Conservation (phyloP, 2,113 vertebrate genomes). For the Periophthalmus modestus region DNA sequence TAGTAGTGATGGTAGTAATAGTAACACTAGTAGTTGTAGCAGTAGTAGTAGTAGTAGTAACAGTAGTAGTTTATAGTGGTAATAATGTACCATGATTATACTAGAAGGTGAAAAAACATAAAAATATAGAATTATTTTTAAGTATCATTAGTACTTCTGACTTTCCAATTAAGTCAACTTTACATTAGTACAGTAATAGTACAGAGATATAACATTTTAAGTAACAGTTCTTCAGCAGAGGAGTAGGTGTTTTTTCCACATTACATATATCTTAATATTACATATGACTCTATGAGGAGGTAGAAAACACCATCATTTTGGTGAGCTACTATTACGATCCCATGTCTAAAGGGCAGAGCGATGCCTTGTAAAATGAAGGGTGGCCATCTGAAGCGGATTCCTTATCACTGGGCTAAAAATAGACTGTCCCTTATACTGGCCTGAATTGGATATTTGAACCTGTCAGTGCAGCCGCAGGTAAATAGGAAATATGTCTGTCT, state of each 20-base stretch:
- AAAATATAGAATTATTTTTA: background rate
- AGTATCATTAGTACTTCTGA: background rate
- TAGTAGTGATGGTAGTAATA: background rate
- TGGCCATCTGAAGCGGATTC: slow-evolving; percentile 56
- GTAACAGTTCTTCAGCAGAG: no score
- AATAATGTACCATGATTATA: no score
- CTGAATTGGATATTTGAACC: slow-evolving; percentile 61
- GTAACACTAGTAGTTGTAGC: no score
- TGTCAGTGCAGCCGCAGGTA: slow-evolving; percentile 31
- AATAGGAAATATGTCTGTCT: slow-evolving; percentile 44
- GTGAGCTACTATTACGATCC: slow-evolving; percentile 34
- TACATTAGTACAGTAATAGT: no score
- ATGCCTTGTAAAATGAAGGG: slow-evolving; percentile 65
- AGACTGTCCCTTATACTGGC: slow-evolving; percentile 41
- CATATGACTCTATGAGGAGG: no score
- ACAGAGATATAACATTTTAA: no score
- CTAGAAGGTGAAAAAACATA: background rate
- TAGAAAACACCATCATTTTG: background rate
- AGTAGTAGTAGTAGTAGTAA: no score
- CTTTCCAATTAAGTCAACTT: background rate
- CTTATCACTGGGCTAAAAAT: slow-evolving; percentile 70
- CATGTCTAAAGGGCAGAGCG: slow-evolving; percentile 41
- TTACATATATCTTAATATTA: slow-evolving; percentile 14
- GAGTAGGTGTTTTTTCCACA: background rate
- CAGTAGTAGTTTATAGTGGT: no score